Evolutionary conservation across 1,140 invertebrate species (phyloP).

Genomic region (Chlorops oryzae): DNA sequence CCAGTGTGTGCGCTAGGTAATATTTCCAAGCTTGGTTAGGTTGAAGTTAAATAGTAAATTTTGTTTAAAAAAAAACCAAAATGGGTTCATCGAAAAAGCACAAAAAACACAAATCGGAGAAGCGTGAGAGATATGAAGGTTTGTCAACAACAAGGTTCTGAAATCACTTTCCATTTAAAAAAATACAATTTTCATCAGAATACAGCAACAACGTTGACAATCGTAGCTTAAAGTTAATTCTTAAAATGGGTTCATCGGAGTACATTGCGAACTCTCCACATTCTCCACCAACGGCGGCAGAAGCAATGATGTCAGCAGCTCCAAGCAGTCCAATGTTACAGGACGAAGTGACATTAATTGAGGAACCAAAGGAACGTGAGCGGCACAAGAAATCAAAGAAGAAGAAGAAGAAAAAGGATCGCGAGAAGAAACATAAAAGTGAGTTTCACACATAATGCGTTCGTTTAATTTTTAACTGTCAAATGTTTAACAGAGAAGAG

Average conservation of each 20-base stretch:
- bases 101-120: conserved; percentile 67
- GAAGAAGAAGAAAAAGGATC: conserved; percentile 70
- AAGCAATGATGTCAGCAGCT: conserved; percentile 41
- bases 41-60: no score
- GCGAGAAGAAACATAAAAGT: conserved; percentile 64
- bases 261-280: conserved; percentile 50
- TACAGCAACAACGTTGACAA: conserved; percentile 49
- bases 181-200: conserved; percentile 22
- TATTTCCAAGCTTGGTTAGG: no score
- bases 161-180: conserved; percentile 2
- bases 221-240: conserved; percentile 66
- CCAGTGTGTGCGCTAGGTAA: no score
- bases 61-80: neutral
- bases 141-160: conserved; percentile 23
- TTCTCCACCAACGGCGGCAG: conserved; percentile 38
- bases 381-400: conserved; percentile 68
- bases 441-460: no score
- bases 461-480: no score
- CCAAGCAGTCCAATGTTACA: conserved; percentile 25
- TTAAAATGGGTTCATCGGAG: conserved; percentile 73
- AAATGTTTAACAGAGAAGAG: conserved; percentile 60
- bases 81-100: conserved; percentile 59
- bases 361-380: conserved; percentile 29
- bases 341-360: conserved; percentile 19
- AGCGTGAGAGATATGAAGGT: conserved; percentile 60